Percentiles rank a stretch among this genome's conserved stretches.
Conservation (phyloP, 2,888 invertebrate species). For the Crepidodera aurea region DNA sequence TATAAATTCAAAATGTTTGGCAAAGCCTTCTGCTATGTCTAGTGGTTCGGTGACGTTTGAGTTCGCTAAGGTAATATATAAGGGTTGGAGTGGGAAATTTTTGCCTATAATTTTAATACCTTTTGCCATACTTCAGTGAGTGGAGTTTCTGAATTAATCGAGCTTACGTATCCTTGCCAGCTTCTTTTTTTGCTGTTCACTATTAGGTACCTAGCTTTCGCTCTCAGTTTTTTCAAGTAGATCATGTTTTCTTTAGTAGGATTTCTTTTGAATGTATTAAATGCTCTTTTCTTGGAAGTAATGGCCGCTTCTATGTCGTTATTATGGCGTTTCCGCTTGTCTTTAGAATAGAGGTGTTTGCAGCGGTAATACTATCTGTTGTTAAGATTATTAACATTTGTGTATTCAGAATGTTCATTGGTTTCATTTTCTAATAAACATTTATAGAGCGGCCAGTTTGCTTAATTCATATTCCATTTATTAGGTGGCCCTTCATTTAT, state of each 20-base stretch:
- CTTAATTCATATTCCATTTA: neutral
- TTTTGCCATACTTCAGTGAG: slow-evolving; percentile 17
- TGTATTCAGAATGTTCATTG: too few relatives aligned
- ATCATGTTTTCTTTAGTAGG: slow-evolving; percentile 16
- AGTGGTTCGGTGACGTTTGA: neutral
- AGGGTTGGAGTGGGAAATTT: neutral
- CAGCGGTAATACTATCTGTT: too few relatives aligned
- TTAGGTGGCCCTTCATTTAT: neutral
- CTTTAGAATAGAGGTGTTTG: too few relatives aligned
- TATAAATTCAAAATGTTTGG: slow-evolving; percentile 6
- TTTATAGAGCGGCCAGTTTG: neutral
- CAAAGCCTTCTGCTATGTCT: slow-evolving; percentile 8
- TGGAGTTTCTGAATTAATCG: slow-evolving; percentile 1
- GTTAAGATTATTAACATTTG: too few relatives aligned
- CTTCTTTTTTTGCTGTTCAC: neutral
- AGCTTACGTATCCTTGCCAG: slow-evolving; percentile 6
- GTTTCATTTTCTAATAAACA: neutral
- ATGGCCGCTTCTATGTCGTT: slow-evolving; percentile 3
- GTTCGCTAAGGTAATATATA: neutral
- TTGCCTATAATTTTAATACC: slow-evolving; percentile 10
- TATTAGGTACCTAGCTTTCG: slow-evolving; percentile 18
- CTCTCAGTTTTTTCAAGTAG: slow-evolving; percentile 12
- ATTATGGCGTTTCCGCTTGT: slow-evolving; percentile 7
- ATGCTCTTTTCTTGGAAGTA: slow-evolving; percentile 9
- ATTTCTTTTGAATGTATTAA: slow-evolving; percentile 10